Conservation (phyloP, 2,113 vertebrate genomes). For the Oryctolagus cuniculus region DNA sequence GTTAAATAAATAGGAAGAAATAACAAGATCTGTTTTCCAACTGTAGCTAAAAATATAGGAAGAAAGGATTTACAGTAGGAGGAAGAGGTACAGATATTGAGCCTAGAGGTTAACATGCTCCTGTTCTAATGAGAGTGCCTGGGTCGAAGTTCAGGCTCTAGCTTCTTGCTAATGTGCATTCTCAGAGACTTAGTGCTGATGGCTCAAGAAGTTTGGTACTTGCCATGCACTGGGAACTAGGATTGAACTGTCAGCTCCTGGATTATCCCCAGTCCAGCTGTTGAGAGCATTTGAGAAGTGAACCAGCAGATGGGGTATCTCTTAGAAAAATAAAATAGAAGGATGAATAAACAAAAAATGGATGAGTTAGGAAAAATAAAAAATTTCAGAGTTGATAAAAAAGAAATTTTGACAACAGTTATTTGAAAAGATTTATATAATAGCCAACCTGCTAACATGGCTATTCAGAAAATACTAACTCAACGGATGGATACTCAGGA, state of each 20-base stretch:
- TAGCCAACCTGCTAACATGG: neutral
- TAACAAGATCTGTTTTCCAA: neutral
- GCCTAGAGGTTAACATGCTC: no score
- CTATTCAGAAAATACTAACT: neutral
- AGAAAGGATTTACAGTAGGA: neutral
- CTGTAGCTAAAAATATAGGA: neutral
- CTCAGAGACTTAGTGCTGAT: no score
- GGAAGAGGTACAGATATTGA: neutral
- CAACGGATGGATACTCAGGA: neutral
- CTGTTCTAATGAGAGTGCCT: no score
- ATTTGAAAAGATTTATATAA: neutral
- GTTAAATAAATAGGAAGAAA: constrained; percentile 29
- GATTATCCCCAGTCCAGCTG: no score
- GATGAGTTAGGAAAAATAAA: neutral
- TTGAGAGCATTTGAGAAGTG: no score
- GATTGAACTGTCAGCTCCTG: no score
- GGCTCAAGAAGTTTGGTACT: no score
- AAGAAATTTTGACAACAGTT: neutral
- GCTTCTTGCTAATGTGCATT: no score
- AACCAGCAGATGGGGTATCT: no score
- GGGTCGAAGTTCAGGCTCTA: no score
- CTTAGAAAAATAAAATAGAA: neutral
- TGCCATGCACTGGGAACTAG: no score
- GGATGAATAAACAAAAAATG: neutral
- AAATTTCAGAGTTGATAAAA: neutral